Evolutionary conservation across 1,140 invertebrate species (phyloP).

Genomic region (Tachypleus tridentatus): DNA sequence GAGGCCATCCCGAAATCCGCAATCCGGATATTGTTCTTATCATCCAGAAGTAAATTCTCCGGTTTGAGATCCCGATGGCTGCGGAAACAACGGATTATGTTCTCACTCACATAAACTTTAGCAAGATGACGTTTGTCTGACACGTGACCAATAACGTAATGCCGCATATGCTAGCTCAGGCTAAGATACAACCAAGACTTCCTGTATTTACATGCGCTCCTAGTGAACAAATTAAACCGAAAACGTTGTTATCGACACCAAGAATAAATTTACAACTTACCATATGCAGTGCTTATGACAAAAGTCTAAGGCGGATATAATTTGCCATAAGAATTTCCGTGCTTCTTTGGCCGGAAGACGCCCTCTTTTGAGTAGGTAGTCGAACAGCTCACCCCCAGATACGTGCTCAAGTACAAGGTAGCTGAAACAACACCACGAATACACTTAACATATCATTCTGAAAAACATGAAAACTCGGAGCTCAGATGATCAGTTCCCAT

Average conservation of each 20-base stretch:
- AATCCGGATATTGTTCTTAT: conserved; percentile 97
- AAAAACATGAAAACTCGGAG: no score
- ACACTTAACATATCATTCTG: conserved; percentile 53
- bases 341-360: conserved; percentile 95
- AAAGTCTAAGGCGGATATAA: conserved; percentile 97
- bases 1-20: conserved; percentile 99
- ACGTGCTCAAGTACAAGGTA: conserved; percentile 97
- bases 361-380: conserved; percentile 97
- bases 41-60: conserved; percentile 93
- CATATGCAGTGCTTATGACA: conserved; percentile 99
- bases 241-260: no score
- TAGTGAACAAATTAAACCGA: no score
- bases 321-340: conserved; percentile 92
- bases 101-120: background rate
- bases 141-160: no score
- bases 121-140: background rate
- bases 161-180: no score
- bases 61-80: conserved; percentile 98
- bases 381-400: conserved; percentile 95
- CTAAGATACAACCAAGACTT: no score
- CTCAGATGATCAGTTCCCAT: no score
- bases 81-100: conserved; percentile 33
- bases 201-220: no score
- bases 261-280: conserved; percentile 44
- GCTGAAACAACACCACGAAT: conserved; percentile 72